phyloP scores from a whole-genome alignment of 2,888 invertebrate species.

The Archips crataeganus region DNA sequence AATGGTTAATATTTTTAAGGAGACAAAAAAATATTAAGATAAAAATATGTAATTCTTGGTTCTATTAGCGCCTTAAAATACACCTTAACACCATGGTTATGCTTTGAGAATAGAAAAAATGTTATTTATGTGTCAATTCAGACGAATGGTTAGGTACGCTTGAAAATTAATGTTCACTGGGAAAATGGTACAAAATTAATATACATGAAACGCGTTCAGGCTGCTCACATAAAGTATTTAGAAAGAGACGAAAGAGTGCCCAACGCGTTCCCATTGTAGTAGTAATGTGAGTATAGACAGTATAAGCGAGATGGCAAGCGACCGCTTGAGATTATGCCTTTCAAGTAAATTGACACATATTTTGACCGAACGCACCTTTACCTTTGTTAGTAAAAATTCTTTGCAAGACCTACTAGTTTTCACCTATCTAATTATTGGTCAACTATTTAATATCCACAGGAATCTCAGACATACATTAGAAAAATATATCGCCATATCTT shows the following conservation, averaged over 20 bases:
- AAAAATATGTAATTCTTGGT: neutral
- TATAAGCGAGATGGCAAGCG: neutral
- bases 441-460: conserved; percentile 10
- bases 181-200: too few relatives aligned
- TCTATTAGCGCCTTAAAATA: conserved; percentile 2
- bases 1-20: neutral
- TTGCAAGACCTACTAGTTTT: neutral
- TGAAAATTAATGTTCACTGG: neutral
- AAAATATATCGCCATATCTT: neutral
- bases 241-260: too few relatives aligned
- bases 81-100: neutral
- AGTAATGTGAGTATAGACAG: neutral
- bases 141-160: neutral
- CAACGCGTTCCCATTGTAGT: neutral
- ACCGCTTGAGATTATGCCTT: neutral
- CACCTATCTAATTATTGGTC: conserved; percentile 9
- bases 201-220: too few relatives aligned
- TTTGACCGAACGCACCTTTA: conserved; percentile 1
- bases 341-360: conserved; percentile 2
- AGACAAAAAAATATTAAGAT: neutral
- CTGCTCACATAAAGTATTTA: too few relatives aligned
- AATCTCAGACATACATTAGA: neutral
- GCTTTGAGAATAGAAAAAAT: neutral
- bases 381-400: conserved; percentile 26
- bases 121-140: neutral